Conservation (phyloP, 2,797 vertebrate species). For the Erethizon dorsatum region DNA sequence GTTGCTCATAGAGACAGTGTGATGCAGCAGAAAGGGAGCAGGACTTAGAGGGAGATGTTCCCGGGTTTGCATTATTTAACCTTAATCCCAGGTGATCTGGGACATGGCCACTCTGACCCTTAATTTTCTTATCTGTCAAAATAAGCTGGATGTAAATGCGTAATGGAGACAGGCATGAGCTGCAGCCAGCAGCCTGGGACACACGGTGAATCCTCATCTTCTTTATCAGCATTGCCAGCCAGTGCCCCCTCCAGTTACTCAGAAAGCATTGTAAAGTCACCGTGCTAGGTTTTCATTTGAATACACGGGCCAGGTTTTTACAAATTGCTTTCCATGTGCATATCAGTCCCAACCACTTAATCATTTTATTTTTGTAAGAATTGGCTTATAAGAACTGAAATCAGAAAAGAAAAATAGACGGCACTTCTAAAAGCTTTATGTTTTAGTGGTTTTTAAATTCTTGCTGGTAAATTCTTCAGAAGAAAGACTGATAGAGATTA, state of each 20-base stretch:
- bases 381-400: not conserved
- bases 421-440: not conserved
- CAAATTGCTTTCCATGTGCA: not conserved
- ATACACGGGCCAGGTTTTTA: not conserved
- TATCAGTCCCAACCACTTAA: not conserved
- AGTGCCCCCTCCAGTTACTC: accelerated
- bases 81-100: not conserved
- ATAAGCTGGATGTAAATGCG: accelerated
- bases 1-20: no score
- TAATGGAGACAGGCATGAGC: not conserved
- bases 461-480: not conserved
- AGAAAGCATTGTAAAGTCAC: not conserved
- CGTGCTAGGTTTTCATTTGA: not conserved
- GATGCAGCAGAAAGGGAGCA: not conserved
- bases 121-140: not conserved
- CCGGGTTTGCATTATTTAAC: not conserved
- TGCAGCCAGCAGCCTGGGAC: not conserved
- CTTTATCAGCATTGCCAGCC: accelerated
- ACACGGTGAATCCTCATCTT: not conserved
- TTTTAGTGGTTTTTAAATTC: constrained; percentile 4
- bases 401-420: not conserved
- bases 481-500: not conserved
- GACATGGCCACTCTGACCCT: not conserved
- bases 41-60: not conserved
- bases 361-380: not conserved